A percentile compares a stretch with the other conserved stretches of the same genome.
Evolutionary conservation across 2,797 vertebrate species (phyloP).

Genomic region (Crax fasciolata): DNA sequence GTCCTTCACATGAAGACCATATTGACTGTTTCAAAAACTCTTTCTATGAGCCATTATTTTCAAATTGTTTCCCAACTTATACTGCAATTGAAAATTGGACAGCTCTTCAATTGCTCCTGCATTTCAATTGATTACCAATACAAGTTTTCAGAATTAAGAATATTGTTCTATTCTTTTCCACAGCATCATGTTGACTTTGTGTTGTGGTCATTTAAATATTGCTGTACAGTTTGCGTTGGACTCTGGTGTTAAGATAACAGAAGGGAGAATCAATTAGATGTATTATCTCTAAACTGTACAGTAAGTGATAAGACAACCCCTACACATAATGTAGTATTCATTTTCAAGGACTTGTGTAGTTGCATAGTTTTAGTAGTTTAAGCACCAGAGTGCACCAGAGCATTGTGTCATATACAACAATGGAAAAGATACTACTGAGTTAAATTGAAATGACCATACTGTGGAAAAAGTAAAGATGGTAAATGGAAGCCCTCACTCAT

Average conservation of each 20-base stretch:
- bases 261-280: constrained; percentile 91
- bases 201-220: constrained; percentile 92
- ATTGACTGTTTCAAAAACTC: constrained; percentile 92
- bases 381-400: background rate
- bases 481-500: background rate
- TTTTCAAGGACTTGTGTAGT: constrained; percentile 80
- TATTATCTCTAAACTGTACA: constrained; percentile 82
- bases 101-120: constrained; percentile 94
- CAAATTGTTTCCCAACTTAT: constrained; percentile 98
- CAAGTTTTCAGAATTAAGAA: constrained; percentile 90
- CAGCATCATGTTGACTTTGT: constrained; percentile 78
- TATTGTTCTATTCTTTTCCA: constrained; percentile 86
- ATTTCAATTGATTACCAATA: constrained; percentile 99
- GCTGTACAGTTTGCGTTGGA: constrained; percentile 79
- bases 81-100: constrained; percentile 96
- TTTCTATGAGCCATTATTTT: constrained; percentile 95
- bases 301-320: constrained; percentile 72
- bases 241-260: constrained; percentile 89
- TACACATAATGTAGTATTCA: constrained; percentile 48
- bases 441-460: background rate
- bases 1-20: constrained; percentile 94
- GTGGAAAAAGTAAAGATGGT: background rate
- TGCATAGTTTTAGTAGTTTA: constrained; percentile 14
- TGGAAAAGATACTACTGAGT: background rate
- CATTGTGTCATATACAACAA: background rate